These are phyloP conservation scores for Pollicipes pollicipes DNA, from an alignment of 1,140 invertebrate species.

Conservation along the genomic window DNA sequence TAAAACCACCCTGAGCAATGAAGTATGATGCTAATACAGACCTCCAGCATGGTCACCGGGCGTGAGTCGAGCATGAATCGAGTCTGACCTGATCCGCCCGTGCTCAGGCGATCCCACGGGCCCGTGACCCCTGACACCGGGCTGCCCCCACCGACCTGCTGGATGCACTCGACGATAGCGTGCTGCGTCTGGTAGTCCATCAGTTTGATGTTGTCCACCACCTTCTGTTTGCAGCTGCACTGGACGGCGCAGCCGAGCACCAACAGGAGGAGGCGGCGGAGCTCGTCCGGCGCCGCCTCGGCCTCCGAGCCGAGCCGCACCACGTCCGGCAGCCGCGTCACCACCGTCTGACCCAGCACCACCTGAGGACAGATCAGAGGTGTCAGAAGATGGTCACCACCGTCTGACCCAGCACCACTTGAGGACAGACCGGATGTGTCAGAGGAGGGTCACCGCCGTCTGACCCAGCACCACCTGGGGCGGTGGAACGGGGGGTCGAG, in stretches of 20 bases:
- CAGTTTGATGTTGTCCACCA: constrained; percentile 75
- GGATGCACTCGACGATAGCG: constrained; percentile 79
- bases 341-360: constrained; percentile 62
- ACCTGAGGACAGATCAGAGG: constrained; percentile 38
- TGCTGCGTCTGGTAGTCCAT: constrained; percentile 67
- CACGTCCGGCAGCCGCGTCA: constrained; percentile 57
- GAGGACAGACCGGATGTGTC: neutral
- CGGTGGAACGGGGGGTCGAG: too few species aligned
- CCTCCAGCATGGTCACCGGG: too few species aligned
- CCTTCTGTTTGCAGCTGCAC: constrained; percentile 77
- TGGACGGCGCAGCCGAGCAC: constrained; percentile 87
- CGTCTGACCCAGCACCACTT: neutral
- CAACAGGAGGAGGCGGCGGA: constrained; percentile 66
- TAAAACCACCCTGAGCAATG: too few species aligned
- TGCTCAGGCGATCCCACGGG: too few species aligned
- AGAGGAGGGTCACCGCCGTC: neutral
- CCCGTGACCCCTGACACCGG: too few species aligned
- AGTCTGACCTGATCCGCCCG: too few species aligned
- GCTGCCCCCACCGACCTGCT: constrained; percentile 52
- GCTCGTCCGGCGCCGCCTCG: constrained; percentile 51
- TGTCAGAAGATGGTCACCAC: neutral
- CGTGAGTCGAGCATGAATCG: too few species aligned
- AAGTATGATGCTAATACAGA: too few species aligned
- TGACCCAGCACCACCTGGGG: neutral
- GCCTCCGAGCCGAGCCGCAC: constrained; percentile 51